Evolutionary conservation across 2,797 vertebrate genomes (phyloP).

Genomic region (Champsocephalus esox): DNA sequence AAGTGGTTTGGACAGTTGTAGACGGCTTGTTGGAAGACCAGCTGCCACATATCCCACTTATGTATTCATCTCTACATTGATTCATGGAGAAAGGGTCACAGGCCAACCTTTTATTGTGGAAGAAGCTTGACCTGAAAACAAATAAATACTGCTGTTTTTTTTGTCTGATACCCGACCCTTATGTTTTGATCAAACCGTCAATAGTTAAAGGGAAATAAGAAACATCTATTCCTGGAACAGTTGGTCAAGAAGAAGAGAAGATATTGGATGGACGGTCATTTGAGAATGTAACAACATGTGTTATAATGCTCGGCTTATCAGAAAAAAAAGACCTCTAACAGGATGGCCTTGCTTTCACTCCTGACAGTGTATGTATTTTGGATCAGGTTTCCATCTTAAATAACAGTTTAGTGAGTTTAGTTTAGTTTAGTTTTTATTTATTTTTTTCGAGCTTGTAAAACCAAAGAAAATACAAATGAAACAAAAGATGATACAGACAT

Average conservation of each 20-base stretch:
- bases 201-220: slow-evolving; percentile 27
- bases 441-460: too few species aligned
- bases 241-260: slow-evolving; percentile 18
- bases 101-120: slow-evolving; percentile 82
- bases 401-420: not conserved
- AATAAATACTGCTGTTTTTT: slow-evolving; percentile 69
- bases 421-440: too few species aligned
- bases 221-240: slow-evolving; percentile 36
- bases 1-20: slow-evolving; percentile 84
- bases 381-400: slow-evolving; percentile 5
- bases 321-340: slow-evolving; percentile 10
- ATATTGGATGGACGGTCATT: slow-evolving; percentile 34
- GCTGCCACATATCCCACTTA: slow-evolving; percentile 82
- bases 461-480: too few species aligned
- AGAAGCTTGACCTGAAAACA: slow-evolving; percentile 75
- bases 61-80: slow-evolving; percentile 84
- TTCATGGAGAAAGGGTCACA: slow-evolving; percentile 81
- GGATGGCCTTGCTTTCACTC: not conserved
- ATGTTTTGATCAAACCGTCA: slow-evolving; percentile 54
- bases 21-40: slow-evolving; percentile 84
- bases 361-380: not conserved
- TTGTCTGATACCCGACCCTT: slow-evolving; percentile 48
- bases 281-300: slow-evolving; percentile 22
- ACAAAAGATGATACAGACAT: too few species aligned
- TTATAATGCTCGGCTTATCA: not conserved